Conservation (phyloP, 1,140 invertebrate species). For the Drosophila setifemur region DNA sequence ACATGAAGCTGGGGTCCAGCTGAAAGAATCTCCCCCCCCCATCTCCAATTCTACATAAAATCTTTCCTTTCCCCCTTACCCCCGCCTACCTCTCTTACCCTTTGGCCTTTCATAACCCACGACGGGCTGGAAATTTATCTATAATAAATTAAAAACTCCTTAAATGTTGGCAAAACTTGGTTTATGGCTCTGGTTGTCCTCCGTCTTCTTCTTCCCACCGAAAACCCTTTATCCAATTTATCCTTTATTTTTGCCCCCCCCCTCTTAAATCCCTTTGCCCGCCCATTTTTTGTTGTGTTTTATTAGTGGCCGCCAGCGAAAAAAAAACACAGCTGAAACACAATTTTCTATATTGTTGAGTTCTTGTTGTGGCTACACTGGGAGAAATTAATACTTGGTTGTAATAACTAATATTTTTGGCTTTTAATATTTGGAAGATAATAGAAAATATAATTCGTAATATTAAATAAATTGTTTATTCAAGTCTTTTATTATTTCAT, state of each 20-base stretch:
- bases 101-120: slow-evolving; percentile 22
- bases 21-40: slow-evolving; percentile 14
- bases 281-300: slow-evolving; percentile 50
- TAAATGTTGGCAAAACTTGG: slow-evolving; percentile 70
- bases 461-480: no score
- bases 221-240: not conserved
- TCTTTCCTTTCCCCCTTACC: not conserved
- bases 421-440: no score
- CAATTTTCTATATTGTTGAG: slow-evolving; percentile 41
- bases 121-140: slow-evolving; percentile 68
- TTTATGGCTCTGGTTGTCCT: slow-evolving; percentile 35
- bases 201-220: not conserved
- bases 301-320: slow-evolving; percentile 55
- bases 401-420: no score
- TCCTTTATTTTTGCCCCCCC: not conserved
- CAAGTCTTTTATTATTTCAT: no score
- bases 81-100: not conserved
- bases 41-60: slow-evolving; percentile 3
- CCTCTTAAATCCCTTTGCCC: slow-evolving; percentile 3
- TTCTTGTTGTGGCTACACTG: slow-evolving; percentile 20
- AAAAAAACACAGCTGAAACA: slow-evolving; percentile 24
- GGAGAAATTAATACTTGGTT: no score
- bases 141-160: slow-evolving; percentile 82
- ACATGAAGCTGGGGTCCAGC: slow-evolving; percentile 17
- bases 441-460: no score